Conservation (phyloP, 2,113 vertebrate genomes). For the Marmota monax region DNA sequence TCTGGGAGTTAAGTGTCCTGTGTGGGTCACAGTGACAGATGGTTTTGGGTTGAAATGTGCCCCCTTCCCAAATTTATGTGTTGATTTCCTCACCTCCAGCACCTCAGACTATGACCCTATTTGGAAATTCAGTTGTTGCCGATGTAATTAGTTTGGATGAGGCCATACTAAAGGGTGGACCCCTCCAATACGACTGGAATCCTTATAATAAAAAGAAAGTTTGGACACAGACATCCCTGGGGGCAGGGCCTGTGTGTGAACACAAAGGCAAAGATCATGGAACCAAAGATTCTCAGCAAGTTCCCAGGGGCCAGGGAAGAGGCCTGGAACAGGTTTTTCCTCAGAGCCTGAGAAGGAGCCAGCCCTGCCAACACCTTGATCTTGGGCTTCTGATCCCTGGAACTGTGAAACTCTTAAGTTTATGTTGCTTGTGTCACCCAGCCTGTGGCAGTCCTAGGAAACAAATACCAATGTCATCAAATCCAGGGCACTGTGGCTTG, state of each 20-base stretch:
- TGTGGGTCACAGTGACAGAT: neutral
- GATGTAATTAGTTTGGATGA: neutral
- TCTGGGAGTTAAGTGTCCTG: rapidly evolving
- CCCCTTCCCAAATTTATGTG: neutral
- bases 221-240: neutral
- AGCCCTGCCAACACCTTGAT: neutral
- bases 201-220: neutral
- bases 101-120: neutral
- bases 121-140: slow-evolving; percentile 23
- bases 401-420: neutral
- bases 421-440: neutral
- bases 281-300: neutral
- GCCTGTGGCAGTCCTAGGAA: neutral
- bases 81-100: neutral
- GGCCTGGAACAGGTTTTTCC: neutral
- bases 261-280: neutral
- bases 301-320: neutral
- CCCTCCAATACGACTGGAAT: neutral
- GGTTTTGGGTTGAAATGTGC: neutral
- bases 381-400: neutral
- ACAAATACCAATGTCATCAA: neutral
- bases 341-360: neutral
- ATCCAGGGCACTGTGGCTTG: neutral
- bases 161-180: neutral
- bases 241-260: neutral